phyloP scores from a whole-genome alignment of 1,140 invertebrate genomes.

The Thrips palmi region DNA sequence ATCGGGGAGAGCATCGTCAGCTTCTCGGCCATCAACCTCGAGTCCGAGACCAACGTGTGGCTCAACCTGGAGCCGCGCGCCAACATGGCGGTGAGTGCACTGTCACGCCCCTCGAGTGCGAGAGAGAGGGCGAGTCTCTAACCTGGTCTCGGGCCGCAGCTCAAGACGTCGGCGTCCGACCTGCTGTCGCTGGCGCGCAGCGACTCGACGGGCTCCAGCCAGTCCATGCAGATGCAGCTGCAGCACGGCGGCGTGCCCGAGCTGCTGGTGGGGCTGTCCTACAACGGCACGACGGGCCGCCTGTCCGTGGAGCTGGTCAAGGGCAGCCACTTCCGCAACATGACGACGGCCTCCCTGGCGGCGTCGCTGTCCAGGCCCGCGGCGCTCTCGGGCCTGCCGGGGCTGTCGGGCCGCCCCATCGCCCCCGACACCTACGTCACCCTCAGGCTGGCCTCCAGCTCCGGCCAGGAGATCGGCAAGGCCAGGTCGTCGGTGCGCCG shows the following conservation, averaged over 20 bases:
- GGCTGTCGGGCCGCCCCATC: slow-evolving; percentile 5
- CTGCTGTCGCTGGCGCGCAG: slow-evolving; percentile 66
- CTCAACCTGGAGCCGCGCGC: slow-evolving; percentile 66
- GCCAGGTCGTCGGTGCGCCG: slow-evolving; percentile 78
- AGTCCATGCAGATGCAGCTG: slow-evolving; percentile 75
- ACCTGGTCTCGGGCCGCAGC: too few relatives aligned
- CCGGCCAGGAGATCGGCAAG: slow-evolving; percentile 78
- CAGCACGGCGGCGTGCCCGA: slow-evolving; percentile 78
- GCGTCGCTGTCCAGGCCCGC: background rate
- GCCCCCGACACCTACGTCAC: slow-evolving; percentile 89
- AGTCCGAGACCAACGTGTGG: slow-evolving; percentile 77
- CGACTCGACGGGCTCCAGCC: slow-evolving; percentile 81
- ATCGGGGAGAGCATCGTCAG: slow-evolving; percentile 79
- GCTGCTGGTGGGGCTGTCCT: slow-evolving; percentile 70
- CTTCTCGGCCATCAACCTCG: slow-evolving; percentile 72
- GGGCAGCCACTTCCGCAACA: slow-evolving; percentile 73
- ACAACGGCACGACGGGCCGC: slow-evolving; percentile 82
- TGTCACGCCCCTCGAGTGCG: too few relatives aligned
- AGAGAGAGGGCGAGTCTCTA: too few relatives aligned
- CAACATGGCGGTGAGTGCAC: slow-evolving; percentile 48
- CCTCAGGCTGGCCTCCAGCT: slow-evolving; percentile 72
- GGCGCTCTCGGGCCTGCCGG: slow-evolving; percentile 9
- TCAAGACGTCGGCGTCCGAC: slow-evolving; percentile 32
- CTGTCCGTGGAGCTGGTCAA: slow-evolving; percentile 84
- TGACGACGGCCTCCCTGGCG: slow-evolving; percentile 12